Conservation (phyloP, 1,140 invertebrate species). For the Hyphantria cunea region DNA sequence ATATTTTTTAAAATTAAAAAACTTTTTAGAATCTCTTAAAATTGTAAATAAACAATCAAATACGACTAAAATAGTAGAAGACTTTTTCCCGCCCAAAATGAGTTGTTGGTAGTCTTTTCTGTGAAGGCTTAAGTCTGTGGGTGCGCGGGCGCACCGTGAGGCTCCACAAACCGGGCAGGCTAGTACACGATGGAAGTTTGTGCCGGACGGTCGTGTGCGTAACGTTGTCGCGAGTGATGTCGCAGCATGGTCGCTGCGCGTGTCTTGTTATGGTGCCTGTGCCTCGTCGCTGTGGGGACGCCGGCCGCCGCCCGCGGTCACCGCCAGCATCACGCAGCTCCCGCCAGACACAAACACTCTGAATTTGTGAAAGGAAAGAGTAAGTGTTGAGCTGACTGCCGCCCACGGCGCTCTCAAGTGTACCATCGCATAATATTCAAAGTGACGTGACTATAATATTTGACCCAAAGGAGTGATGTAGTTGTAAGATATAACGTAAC, state of each 20-base stretch:
- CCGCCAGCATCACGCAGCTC: slow-evolving; percentile 51
- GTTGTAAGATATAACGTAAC: slow-evolving; percentile 24
- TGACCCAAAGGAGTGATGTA: slow-evolving; percentile 20
- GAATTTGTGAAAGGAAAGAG: slow-evolving; percentile 79
- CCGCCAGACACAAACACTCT: slow-evolving; percentile 63
- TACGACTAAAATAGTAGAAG: too few species aligned
- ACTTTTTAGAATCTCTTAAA: too few species aligned
- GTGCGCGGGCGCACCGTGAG: slow-evolving; percentile 59
- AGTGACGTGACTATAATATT: slow-evolving; percentile 18
- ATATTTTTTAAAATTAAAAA: too few species aligned
- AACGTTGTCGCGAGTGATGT: slow-evolving; percentile 67
- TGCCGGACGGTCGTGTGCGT: slow-evolving; percentile 63
- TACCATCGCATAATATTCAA: slow-evolving; percentile 14
- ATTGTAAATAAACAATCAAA: too few species aligned
- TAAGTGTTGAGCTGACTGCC: slow-evolving; percentile 54
- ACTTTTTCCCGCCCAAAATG: slow-evolving; percentile 44
- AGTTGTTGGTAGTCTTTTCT: slow-evolving; percentile 38
- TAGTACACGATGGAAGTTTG: slow-evolving; percentile 72
- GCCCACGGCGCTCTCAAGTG: slow-evolving; percentile 37
- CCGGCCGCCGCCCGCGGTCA: slow-evolving; percentile 55
- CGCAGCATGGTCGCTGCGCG: slow-evolving; percentile 72
- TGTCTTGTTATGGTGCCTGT: slow-evolving; percentile 65
- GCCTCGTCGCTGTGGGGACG: slow-evolving; percentile 47
- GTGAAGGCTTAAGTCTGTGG: slow-evolving; percentile 40
- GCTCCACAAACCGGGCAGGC: slow-evolving; percentile 58